phyloP scores from a whole-genome alignment of 2,888 invertebrate species.

The Limnephilus rhombicus region DNA sequence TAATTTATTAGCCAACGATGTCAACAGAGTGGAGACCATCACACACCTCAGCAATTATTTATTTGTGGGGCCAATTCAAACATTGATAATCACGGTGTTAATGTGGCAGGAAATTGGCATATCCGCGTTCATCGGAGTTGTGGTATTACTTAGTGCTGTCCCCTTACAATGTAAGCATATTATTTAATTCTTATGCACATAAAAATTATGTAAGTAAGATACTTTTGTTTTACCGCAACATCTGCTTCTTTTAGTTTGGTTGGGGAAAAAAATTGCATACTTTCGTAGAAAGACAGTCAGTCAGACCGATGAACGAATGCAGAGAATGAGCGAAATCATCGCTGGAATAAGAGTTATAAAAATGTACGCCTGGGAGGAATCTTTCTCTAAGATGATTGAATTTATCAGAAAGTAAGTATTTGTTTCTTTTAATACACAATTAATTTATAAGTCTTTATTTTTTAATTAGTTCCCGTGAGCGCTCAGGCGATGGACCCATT shows the following conservation, averaged over 20 bases:
- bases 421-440: not conserved
- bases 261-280: conserved; percentile 52
- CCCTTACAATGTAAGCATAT: conserved; percentile 55
- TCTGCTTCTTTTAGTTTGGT: conserved; percentile 54
- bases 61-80: conserved; percentile 76
- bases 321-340: conserved; percentile 89
- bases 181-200: not conserved
- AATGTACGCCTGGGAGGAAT: conserved; percentile 92
- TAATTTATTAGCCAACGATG: conserved; percentile 79
- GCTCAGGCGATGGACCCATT: too few species aligned
- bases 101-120: conserved; percentile 72
- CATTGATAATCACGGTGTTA: conserved; percentile 72
- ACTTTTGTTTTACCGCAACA: not conserved
- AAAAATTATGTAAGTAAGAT: too few species aligned
- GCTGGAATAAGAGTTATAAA: conserved; percentile 89
- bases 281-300: conserved; percentile 76
- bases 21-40: conserved; percentile 77
- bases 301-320: conserved; percentile 85
- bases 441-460: not conserved
- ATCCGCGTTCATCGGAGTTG: conserved; percentile 75
- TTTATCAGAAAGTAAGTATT: conserved; percentile 79
- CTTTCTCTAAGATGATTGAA: conserved; percentile 84
- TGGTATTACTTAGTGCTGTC: conserved; percentile 70
- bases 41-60: conserved; percentile 76
- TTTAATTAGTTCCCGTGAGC: too few species aligned